Percentiles rank a stretch among this genome's conserved stretches.
Conservation (phyloP, 2,113 vertebrate genomes). For the Lampris megalopsis region DNA sequence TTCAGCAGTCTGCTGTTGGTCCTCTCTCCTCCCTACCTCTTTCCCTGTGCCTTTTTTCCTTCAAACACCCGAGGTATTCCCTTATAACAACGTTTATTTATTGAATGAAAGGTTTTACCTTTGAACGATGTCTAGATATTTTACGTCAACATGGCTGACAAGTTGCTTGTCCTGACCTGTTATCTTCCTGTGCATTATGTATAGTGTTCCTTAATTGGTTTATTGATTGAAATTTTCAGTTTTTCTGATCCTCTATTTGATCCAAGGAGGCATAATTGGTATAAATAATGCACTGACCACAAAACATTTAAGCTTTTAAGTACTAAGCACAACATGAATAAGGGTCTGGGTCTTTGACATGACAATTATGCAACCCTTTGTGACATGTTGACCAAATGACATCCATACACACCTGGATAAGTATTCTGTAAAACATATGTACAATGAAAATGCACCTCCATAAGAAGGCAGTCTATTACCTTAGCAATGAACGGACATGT, state of each 20-base stretch:
- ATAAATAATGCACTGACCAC: slow-evolving; percentile 8
- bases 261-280: background rate
- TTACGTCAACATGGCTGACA: background rate
- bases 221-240: background rate
- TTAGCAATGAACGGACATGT: background rate
- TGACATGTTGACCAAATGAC: background rate
- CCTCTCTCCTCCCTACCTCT: slow-evolving; percentile 31
- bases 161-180: slow-evolving; percentile 4
- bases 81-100: slow-evolving; percentile 26
- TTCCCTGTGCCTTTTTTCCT: slow-evolving; percentile 68
- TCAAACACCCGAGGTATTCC: slow-evolving; percentile 17
- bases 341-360: slow-evolving; percentile 14
- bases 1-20: background rate
- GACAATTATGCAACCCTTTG: background rate
- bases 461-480: background rate
- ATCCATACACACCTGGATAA: background rate
- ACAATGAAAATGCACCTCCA: background rate
- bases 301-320: slow-evolving; percentile 51
- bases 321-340: slow-evolving; percentile 49
- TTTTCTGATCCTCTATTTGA: slow-evolving; percentile 28
- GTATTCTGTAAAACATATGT: background rate
- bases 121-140: slow-evolving; percentile 30
- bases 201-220: slow-evolving; percentile 21
- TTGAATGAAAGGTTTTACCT: slow-evolving; percentile 39
- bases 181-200: slow-evolving; percentile 30